Base-by-base conservation (phyloP, 2,888 invertebrate genomes). In the Podabrus alpinus region DNA sequence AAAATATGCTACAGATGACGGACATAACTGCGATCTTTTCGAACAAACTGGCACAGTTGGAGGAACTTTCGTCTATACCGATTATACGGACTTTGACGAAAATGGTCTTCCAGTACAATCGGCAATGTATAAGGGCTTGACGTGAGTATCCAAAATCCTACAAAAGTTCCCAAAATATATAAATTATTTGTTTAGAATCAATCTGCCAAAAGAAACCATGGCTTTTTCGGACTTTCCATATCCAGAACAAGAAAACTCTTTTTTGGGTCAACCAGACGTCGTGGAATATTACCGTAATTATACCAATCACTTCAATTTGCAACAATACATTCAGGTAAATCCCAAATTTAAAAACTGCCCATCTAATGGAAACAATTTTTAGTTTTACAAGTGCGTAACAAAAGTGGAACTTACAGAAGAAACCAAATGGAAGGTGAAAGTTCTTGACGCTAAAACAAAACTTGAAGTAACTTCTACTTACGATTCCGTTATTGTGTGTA, bases 151-250 rank as follows among this genome's bases (percentile, higher is more conserved):
- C 5, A 45, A 45, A 45, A 45, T 45, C 5, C 1, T 2, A 45
- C 1, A 5, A 45, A 45, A 2, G 0, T 7, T n/a, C n/a, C n/a
- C 45, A 1, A n/a, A n/a, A n/a, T 1, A n/a, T 7, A 45, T 7
- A 1, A 25, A 0, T 2, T 1, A 9, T 45, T 69, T n/a, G n/a
- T 84, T 70, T 78, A 87, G 87, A 79, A 95, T 95, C 0, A 96
- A 96, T 87, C 89, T 95, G 2, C 95, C 96, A 0, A 92, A 93
- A 76, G 93, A 94, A 86, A 89, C 94, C 9, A 96, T 96, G 96
- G 91, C 91, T 79, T 95, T 92, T 83, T 90, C 91, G 16, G 94
- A 92, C 75, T 94, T 91, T 84, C 90, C 91, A 2, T 92, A 92
- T 83, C 89, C 91, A 2, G 90, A 88, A 76, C 89, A 86, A 64